A percentile compares a stretch with the other conserved stretches of the same genome.
These are phyloP conservation scores for Brachypterus glaber DNA, from an alignment of 2,888 invertebrate species.

Conservation along the genomic window DNA sequence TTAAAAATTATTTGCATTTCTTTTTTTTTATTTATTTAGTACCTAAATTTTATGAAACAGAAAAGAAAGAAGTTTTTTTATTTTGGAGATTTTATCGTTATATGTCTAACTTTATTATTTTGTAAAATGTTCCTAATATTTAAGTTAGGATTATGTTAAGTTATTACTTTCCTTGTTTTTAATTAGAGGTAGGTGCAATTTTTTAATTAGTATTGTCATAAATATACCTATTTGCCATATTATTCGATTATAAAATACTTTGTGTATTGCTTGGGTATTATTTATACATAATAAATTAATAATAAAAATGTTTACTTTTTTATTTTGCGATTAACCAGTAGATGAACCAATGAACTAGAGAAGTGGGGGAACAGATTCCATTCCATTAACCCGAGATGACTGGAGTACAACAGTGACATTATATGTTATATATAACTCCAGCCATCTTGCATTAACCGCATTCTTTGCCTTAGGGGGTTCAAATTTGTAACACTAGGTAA, in stretches of 20 bases:
- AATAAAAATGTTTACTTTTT: no score
- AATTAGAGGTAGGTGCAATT: conserved; percentile 42
- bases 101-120: conserved; percentile 27
- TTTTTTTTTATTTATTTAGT: conserved; percentile 22
- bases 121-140: conserved; percentile 38
- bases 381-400: no score
- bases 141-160: conserved; percentile 35
- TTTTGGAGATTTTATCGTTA: conserved; percentile 24
- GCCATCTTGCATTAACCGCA: no score
- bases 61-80: conserved; percentile 17
- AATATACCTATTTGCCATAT: conserved; percentile 43
- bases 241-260: conserved; percentile 39
- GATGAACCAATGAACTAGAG: no score
- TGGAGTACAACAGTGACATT: no score
- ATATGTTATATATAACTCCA: no score
- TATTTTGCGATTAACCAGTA: no score
- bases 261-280: conserved; percentile 44
- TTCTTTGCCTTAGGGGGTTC: no score
- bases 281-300: conserved; percentile 43
- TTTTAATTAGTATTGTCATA: conserved; percentile 35
- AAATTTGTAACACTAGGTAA: no score
- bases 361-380: no score
- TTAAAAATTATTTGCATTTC: conserved; percentile 33
- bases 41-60: conserved; percentile 18
- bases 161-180: conserved; percentile 33